These are phyloP conservation scores for Spodoptera exigua DNA, from an alignment of 2,888 invertebrate species.

Conservation along the genomic window DNA sequence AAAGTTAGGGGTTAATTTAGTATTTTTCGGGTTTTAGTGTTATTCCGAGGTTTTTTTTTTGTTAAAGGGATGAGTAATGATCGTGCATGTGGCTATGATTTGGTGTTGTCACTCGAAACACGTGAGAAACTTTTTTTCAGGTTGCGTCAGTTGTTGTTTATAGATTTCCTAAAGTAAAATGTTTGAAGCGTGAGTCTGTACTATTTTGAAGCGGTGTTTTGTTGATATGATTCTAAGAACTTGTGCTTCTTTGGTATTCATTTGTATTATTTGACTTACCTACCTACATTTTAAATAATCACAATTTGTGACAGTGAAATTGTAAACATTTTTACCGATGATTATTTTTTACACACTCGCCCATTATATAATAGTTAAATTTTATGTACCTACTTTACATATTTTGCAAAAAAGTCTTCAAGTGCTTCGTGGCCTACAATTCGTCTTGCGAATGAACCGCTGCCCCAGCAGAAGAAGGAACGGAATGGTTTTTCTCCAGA, in stretches of 20 bases:
- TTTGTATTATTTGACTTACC: too few relatives aligned
- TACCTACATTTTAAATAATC: too few relatives aligned
- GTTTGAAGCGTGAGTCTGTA: constrained; percentile 42
- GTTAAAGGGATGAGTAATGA: constrained; percentile 80
- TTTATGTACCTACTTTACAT: too few relatives aligned
- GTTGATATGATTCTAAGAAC: constrained; percentile 20
- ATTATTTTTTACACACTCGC: too few relatives aligned
- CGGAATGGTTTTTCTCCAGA: too few relatives aligned
- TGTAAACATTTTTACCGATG: too few relatives aligned
- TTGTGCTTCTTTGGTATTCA: background rate
- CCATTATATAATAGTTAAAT: too few relatives aligned
- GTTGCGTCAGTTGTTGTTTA: constrained; percentile 55
- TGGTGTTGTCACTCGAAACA: constrained; percentile 77
- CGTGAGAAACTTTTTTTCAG: constrained; percentile 74
- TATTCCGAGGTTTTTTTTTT: constrained; percentile 67
- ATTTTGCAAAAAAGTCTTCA: too few relatives aligned
- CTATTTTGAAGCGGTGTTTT: constrained; percentile 14
- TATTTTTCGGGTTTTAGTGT: constrained; percentile 73
- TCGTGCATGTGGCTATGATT: constrained; percentile 80
- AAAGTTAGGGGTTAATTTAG: constrained; percentile 85
- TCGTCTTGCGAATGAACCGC: too few relatives aligned
- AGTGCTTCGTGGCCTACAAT: too few relatives aligned
- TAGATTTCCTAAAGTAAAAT: constrained; percentile 58
- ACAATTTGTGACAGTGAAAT: too few relatives aligned
- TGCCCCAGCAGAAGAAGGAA: too few relatives aligned